These are phyloP conservation scores for Drosophila tropicalis DNA, from an alignment of 1,140 invertebrate species.

Conservation along the genomic window DNA sequence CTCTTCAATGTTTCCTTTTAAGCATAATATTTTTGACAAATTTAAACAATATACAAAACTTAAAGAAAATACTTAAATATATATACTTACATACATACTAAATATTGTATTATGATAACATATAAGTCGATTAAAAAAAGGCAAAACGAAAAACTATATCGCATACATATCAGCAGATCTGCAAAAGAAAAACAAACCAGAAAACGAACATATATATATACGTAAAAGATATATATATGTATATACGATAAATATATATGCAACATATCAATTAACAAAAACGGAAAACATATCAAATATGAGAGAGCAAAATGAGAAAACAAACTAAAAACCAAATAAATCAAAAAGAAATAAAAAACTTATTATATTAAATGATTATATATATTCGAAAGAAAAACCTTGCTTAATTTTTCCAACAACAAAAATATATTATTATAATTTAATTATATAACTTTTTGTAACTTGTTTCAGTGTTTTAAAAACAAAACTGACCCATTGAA, in stretches of 20 bases:
- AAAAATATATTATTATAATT: no score
- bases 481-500: constrained; percentile 75
- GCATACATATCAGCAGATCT: constrained; percentile 70
- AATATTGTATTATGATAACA: constrained; percentile 31
- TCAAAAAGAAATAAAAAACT: constrained; percentile 11
- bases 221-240: constrained; percentile 29
- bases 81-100: constrained; percentile 35
- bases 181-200: constrained; percentile 15
- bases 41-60: constrained; percentile 36
- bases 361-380: constrained; percentile 28
- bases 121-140: constrained; percentile 42
- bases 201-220: constrained; percentile 29
- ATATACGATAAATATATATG: constrained; percentile 47
- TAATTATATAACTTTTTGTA: constrained; percentile 38
- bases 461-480: constrained; percentile 76
- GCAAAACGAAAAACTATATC: constrained; percentile 57
- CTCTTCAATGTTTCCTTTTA: constrained; percentile 31
- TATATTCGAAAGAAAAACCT: not conserved
- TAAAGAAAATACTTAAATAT: constrained; percentile 18
- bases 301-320: constrained; percentile 39
- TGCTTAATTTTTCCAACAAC: not conserved
- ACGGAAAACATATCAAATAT: constrained; percentile 73
- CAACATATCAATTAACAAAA: constrained; percentile 70
- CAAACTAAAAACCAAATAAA: constrained; percentile 22
- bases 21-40: constrained; percentile 30